Percentiles rank a stretch among this genome's conserved stretches.
phyloP scores from a whole-genome alignment of 2,888 invertebrate genomes.

The Drosophila limbata region DNA sequence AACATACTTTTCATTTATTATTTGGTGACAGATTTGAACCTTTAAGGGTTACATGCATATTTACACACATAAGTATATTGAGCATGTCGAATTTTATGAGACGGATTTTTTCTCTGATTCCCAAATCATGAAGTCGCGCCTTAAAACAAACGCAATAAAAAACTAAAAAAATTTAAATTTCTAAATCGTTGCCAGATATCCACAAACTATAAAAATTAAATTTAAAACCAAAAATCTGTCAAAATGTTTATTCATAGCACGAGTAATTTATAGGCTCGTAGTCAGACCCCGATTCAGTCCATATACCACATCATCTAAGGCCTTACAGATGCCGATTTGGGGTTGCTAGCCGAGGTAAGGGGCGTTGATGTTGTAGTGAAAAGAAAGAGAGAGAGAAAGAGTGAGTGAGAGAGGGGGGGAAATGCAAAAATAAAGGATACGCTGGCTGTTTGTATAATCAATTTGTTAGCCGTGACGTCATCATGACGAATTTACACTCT shows the following conservation, averaged over 20 bases:
- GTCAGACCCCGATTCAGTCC: conserved; percentile 7
- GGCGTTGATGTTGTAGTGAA: conserved; percentile 35
- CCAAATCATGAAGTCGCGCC: conserved; percentile 55
- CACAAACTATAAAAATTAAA: conserved; percentile 60
- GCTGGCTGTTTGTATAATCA: conserved; percentile 82
- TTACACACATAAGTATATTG: conserved; percentile 41
- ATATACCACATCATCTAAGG: conserved; percentile 22
- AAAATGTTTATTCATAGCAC: conserved; percentile 81
- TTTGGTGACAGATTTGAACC: conserved; percentile 1
- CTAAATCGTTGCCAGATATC: conserved; percentile 53
- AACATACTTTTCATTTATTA: conserved; percentile 12
- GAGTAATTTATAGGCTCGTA: conserved; percentile 51
- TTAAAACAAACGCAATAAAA: conserved; percentile 50
- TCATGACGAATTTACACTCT: conserved; percentile 83
- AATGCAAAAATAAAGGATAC: conserved; percentile 70
- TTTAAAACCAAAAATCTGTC: conserved; percentile 70
- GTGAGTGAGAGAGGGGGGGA: not conserved
- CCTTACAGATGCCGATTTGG: conserved; percentile 32
- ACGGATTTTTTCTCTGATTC: conserved; percentile 37
- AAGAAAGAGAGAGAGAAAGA: not conserved
- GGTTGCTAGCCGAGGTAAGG: conserved; percentile 37
- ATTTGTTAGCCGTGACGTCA: conserved; percentile 84
- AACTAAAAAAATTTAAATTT: conserved; percentile 55
- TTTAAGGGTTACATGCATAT: conserved; percentile 16
- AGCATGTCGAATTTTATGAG: conserved; percentile 32